Percentiles rank a stretch among this genome's conserved stretches.
These are phyloP conservation scores for Leptothorax acervorum DNA, from an alignment of 2,888 invertebrate genomes.

Conservation along the genomic window DNA sequence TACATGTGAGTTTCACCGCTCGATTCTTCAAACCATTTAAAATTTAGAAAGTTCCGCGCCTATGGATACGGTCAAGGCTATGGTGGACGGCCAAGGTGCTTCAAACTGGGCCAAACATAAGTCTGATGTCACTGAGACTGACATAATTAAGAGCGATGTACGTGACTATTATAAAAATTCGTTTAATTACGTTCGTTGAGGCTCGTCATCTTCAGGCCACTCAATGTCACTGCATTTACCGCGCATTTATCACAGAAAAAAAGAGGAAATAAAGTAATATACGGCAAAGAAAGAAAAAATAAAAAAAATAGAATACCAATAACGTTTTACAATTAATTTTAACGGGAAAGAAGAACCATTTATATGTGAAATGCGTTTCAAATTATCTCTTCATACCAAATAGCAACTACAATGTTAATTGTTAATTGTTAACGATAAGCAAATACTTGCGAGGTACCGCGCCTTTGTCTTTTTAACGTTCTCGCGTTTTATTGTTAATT, in stretches of 20 bases:
- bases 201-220: background rate
- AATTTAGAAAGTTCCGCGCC: background rate
- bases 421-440: background rate
- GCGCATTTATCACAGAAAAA: background rate
- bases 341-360: background rate
- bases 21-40: background rate
- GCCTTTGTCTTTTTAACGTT: background rate
- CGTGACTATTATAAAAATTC: constrained; percentile 63
- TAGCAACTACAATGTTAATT: background rate
- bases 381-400: background rate
- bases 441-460: background rate
- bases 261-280: background rate
- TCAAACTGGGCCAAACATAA: constrained; percentile 55
- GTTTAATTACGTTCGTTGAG: constrained; percentile 3
- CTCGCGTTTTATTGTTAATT: background rate
- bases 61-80: constrained; percentile 35
- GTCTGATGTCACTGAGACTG: constrained; percentile 62
- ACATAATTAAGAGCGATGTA: constrained; percentile 54
- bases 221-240: constrained; percentile 4
- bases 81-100: constrained; percentile 40
- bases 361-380: background rate
- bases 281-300: background rate
- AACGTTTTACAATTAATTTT: constrained; percentile 2
- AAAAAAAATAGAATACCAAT: background rate
- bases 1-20: background rate